Conservation (phyloP, 1,140 invertebrate species). For the Cheumatopsyche charites region DNA sequence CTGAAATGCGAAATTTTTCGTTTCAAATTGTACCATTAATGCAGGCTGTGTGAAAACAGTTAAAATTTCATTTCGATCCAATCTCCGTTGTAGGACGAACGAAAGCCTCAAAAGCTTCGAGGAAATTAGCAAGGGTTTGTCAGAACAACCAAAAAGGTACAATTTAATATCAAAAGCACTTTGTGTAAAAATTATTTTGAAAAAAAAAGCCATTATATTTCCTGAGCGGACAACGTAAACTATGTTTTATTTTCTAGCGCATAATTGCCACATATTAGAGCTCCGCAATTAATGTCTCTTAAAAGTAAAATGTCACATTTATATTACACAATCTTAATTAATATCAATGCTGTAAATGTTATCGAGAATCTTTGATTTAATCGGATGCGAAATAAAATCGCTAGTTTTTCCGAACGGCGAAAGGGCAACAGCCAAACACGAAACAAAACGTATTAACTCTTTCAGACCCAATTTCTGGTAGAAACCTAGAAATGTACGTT, state of each 20-base stretch:
- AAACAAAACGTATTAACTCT: too few species aligned
- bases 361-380: slow-evolving; percentile 4
- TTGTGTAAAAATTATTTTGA: too few species aligned
- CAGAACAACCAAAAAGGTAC: neutral
- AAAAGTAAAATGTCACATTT: neutral
- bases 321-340: slow-evolving; percentile 11
- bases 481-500: too few species aligned
- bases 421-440: too few species aligned
- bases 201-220: too few species aligned
- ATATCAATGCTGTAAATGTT: slow-evolving; percentile 12
- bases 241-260: too few species aligned
- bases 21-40: slow-evolving; percentile 10
- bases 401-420: neutral
- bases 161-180: too few species aligned
- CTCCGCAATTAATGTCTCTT: neutral
- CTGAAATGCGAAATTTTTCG: slow-evolving; percentile 6
- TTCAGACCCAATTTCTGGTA: too few species aligned
- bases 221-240: too few species aligned
- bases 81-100: neutral
- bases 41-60: neutral
- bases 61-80: slow-evolving; percentile 21
- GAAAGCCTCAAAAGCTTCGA: slow-evolving; percentile 6
- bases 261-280: too few species aligned
- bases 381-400: slow-evolving; percentile 7
- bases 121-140: slow-evolving; percentile 20